Evolutionary conservation across 2,797 vertebrate species (phyloP).

Genomic region (Pangasius mekongensis): DNA sequence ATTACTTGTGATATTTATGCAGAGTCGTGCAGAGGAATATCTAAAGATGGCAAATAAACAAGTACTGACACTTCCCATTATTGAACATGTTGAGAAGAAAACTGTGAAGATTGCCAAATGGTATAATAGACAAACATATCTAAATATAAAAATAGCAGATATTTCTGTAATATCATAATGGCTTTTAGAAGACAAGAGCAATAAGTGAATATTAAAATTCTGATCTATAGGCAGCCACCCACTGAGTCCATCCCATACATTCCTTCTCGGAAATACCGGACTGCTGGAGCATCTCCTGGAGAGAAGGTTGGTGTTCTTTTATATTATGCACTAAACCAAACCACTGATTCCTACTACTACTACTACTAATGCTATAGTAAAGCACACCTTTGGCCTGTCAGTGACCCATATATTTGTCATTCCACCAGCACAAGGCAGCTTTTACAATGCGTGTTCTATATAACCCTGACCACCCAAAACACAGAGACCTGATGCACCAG

Average conservation of each 20-base stretch:
- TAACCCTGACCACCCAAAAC: constrained; percentile 69
- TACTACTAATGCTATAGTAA: background rate
- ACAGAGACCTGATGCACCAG: constrained; percentile 70
- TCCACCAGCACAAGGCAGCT: constrained; percentile 77
- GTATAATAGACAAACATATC: constrained; percentile 56
- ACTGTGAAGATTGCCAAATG: constrained; percentile 65
- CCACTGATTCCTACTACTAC: background rate
- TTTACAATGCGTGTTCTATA: constrained; percentile 72
- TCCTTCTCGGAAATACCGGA: constrained; percentile 41
- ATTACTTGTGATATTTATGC: constrained; percentile 29
- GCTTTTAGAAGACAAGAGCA: background rate
- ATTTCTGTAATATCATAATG: background rate
- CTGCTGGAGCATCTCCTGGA: constrained; percentile 51
- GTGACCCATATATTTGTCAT: constrained; percentile 38
- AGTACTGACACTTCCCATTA: constrained; percentile 72
- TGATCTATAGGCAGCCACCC: constrained; percentile 62
- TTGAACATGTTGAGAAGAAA: constrained; percentile 63
- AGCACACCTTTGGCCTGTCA: background rate
- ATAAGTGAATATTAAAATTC: background rate
- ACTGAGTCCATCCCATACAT: constrained; percentile 60
- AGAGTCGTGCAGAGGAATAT: constrained; percentile 74
- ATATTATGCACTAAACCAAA: background rate
- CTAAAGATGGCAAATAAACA: constrained; percentile 72
- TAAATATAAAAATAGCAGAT: background rate
- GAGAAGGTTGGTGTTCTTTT: constrained; percentile 64